A percentile compares a stretch with the other conserved stretches of the same genome.
phyloP scores from a whole-genome alignment of 1,140 invertebrate species.

The Pseudomyrmex dendroicus region DNA sequence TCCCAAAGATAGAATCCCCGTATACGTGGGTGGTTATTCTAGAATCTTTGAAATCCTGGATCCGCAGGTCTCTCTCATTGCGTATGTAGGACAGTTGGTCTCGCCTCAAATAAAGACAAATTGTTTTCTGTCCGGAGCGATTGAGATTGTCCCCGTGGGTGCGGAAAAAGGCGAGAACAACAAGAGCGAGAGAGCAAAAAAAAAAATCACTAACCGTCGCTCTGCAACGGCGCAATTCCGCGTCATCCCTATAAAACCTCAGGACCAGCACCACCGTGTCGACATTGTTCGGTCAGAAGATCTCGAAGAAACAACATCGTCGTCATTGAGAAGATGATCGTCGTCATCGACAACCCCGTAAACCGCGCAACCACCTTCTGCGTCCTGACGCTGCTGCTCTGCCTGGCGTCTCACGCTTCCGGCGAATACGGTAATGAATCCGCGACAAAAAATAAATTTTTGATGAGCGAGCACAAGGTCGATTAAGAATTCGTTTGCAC shows the following conservation, averaged over 20 bases:
- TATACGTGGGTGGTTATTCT: constrained; percentile 12
- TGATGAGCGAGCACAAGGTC: too few species aligned
- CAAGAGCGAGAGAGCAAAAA: constrained; percentile 47
- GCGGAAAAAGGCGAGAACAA: constrained; percentile 17
- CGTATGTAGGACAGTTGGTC: constrained; percentile 78
- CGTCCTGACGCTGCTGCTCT: constrained; percentile 59
- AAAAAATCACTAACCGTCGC: constrained; percentile 26
- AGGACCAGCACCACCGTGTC: neutral
- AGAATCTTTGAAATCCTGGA: neutral
- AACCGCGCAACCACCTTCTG: neutral
- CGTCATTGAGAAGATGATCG: constrained; percentile 51
- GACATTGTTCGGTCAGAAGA: constrained; percentile 67
- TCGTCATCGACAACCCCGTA: neutral
- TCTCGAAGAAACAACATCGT: constrained; percentile 37
- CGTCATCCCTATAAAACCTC: constrained; percentile 30
- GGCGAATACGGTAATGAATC: constrained; percentile 76
- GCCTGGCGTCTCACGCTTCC: constrained; percentile 63
- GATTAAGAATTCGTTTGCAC: too few species aligned
- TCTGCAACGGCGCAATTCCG: neutral
- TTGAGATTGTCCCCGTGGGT: constrained; percentile 54
- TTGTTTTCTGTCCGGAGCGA: constrained; percentile 58
- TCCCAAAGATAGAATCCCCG: neutral
- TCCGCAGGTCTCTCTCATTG: constrained; percentile 73
- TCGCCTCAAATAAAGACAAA: constrained; percentile 82
- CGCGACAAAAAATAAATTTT: too few species aligned